Conservation (phyloP, 1,140 invertebrate species). For the Pteromalus puparum region DNA sequence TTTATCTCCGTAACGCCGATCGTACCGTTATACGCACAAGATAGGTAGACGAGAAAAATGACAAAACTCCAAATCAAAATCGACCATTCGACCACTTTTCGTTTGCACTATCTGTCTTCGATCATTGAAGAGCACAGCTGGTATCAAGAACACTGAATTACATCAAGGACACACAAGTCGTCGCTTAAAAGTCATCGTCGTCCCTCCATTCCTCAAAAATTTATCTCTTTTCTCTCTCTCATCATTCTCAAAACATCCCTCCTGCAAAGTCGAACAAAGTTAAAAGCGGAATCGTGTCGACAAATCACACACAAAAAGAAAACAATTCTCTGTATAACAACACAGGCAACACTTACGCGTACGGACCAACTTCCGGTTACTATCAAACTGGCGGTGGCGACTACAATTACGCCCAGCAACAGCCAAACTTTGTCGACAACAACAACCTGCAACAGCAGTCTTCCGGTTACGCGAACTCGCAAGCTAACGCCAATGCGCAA, state of each 20-base stretch:
- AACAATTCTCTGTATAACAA: background rate
- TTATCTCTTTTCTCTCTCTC: background rate
- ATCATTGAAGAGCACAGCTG: background rate
- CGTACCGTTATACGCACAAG: background rate
- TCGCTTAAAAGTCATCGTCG: background rate
- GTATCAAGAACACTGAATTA: background rate
- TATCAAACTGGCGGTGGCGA: background rate
- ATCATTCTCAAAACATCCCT: background rate
- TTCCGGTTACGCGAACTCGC: slow-evolving; percentile 13
- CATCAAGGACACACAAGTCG: background rate
- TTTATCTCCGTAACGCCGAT: background rate
- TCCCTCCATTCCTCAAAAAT: background rate
- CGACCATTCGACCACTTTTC: background rate
- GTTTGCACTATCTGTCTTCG: background rate
- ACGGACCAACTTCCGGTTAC: slow-evolving; percentile 17
- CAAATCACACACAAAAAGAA: too few relatives aligned
- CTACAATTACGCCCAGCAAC: background rate
- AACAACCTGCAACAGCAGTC: background rate
- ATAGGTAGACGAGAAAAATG: background rate
- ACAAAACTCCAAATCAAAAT: background rate
- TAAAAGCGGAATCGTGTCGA: too few relatives aligned
- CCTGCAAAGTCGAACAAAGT: too few relatives aligned
- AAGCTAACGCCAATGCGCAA: slow-evolving; percentile 47
- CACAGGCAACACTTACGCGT: background rate
- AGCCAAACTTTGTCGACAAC: slow-evolving; percentile 21